Percentiles rank a stretch among this genome's conserved stretches.
Conservation (phyloP, 2,113 vertebrate species). For the Xenus cinereus region DNA sequence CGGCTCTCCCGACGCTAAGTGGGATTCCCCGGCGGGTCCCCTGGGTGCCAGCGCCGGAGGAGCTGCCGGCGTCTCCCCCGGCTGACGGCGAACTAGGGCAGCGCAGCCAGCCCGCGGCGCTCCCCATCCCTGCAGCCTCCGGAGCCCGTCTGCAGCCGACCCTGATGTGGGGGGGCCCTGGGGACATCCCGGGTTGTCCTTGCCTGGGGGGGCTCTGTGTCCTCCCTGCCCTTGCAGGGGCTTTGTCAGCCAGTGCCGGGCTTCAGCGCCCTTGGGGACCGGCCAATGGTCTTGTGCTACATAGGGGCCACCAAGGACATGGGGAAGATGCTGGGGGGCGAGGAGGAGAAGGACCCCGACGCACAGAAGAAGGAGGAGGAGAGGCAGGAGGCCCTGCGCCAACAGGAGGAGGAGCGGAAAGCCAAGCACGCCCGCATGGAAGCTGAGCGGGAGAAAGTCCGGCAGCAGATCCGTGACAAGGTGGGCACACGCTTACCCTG, state of each 20-base stretch:
- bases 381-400: conserved; percentile 91
- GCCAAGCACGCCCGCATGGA: conserved; percentile 96
- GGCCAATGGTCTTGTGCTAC: neutral
- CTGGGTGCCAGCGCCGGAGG: conserved; percentile 12
- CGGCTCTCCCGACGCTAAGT: neutral
- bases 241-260: neutral
- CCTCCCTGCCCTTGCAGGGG: neutral
- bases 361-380: conserved; percentile 98
- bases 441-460: conserved; percentile 94
- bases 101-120: neutral
- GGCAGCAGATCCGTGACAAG: conserved; percentile 98
- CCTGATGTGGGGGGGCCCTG: neutral
- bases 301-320: conserved; percentile 98
- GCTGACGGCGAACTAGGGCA: conserved; percentile 4
- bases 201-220: fast-evolving
- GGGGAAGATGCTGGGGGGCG: conserved; percentile 98
- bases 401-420: conserved; percentile 97
- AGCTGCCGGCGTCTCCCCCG: neutral
- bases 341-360: conserved; percentile 97
- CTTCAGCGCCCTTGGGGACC: neutral
- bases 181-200: neutral
- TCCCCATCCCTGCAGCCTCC: neutral
- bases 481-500: conserved; percentile 66
- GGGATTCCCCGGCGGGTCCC: conserved; percentile 32
- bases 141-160: fast-evolving